Evolutionary conservation across 1,140 invertebrate species (phyloP), one percentile per base, ranked within the genome.

Genomic region (Drosophila tsacasi): DNA sequence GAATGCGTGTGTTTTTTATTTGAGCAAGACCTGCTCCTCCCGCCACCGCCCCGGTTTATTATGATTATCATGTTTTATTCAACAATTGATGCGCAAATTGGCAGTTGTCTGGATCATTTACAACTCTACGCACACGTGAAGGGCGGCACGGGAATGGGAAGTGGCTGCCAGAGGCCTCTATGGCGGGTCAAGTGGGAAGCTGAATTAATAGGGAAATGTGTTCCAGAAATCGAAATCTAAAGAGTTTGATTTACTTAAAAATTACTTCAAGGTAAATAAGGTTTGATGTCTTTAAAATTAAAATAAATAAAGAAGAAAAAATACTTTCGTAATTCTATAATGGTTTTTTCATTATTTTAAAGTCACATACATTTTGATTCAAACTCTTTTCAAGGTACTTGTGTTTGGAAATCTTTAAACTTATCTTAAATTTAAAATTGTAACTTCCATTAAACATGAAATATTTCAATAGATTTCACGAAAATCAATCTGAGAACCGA

Each of bases 41-140:
- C 7, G 21, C 50, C 54, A 39, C 44, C 42, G 8, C 17, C 37
- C 54, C 52, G 80, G 79, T 86, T 86, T 86, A 86, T 87, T 87
- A 87, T 90, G 85, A 89, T 89, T 89, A 90, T 90, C 85, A 89
- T 89, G 85, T 90, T 90, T 90, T 89, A 90, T 90, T 89, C 85
- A 89, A 89, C 85, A 89, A 89, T 89, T 89, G 85, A 89, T 90
- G 85, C 84, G 78, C 84, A 89, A 89, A 89, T 89, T 89, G 84
- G 85, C 84, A 89, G 84, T 89, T 90, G 84, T 89, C 84, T 89
- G 84, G 85, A 89, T 89, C 84, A 89, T 89, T 89, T 89, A 90
- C 84, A 89, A 89, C 85, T 89, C 81, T 75, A 90, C 85, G 69
- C 85, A 87, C 77, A 89, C 65, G 77, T 65, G 50, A 44, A 63